Evolutionary conservation across 2,888 invertebrate species (phyloP).

Genomic region (Caenorhabditis doughertyi): DNA sequence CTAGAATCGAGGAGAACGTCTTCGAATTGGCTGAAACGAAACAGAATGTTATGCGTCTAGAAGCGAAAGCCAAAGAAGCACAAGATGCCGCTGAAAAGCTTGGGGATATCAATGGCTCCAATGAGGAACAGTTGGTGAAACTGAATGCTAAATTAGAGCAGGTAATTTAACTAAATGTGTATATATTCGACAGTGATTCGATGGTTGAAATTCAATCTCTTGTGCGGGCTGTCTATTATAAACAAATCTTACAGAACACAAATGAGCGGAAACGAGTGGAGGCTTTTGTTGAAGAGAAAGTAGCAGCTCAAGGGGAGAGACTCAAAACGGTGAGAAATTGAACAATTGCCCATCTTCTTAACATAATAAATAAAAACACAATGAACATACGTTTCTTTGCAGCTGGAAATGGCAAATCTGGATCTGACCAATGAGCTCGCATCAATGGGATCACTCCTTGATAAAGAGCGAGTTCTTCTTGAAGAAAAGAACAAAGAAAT

Average conservation of each 20-base stretch:
- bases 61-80: conserved; percentile 42
- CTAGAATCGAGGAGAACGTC: conserved; percentile 62
- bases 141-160: conserved; percentile 67
- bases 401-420: conserved; percentile 68
- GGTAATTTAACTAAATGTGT: too few relatives aligned
- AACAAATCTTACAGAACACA: conserved; percentile 57
- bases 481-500: conserved; percentile 65
- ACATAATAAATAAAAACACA: background rate
- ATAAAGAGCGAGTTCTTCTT: conserved; percentile 64
- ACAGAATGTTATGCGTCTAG: conserved; percentile 53
- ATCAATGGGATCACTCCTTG: conserved; percentile 66
- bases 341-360: background rate
- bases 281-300: conserved; percentile 66
- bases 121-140: conserved; percentile 61
- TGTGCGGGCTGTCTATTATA: conserved; percentile 7
- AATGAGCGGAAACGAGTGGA: conserved; percentile 65
- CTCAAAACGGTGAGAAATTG: conserved; percentile 59
- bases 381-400: too few relatives aligned
- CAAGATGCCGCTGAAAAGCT: conserved; percentile 56
- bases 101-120: conserved; percentile 61
- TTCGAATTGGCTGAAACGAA: conserved; percentile 53
- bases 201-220: background rate
- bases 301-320: conserved; percentile 53
- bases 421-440: conserved; percentile 72
- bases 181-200: too few relatives aligned